phyloP scores from a whole-genome alignment of 2,113 vertebrate species.

The Ciconia stormi region DNA sequence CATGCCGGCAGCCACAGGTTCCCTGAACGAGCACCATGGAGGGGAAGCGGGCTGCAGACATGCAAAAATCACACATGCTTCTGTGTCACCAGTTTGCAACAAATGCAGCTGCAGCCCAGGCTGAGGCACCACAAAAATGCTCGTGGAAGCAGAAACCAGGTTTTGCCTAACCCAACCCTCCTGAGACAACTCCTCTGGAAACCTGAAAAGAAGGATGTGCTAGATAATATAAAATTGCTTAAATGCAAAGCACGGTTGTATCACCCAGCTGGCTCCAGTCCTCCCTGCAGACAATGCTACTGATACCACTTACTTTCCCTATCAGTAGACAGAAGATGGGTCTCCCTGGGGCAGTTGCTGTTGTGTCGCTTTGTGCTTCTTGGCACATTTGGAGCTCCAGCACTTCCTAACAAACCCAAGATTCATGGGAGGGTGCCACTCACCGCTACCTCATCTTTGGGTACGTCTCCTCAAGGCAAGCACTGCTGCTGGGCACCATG shows the following conservation, averaged over 20 bases:
- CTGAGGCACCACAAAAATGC: accelerated
- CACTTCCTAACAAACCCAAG: not conserved
- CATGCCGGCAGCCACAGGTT: accelerated
- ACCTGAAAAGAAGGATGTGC: not conserved
- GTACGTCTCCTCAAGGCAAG: accelerated
- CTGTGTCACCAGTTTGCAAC: not conserved
- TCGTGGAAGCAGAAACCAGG: not conserved
- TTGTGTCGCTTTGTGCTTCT: not conserved
- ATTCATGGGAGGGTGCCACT: not conserved
- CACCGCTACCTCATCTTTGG: not conserved
- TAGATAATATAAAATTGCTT: not conserved
- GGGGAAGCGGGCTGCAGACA: not conserved
- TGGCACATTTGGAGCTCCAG: not conserved
- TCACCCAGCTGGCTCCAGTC: not conserved
- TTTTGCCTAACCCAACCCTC: not conserved
- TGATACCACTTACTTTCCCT: not conserved
- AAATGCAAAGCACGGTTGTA: not conserved
- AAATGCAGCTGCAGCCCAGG: not conserved
- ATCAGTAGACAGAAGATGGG: not conserved
- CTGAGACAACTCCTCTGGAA: not conserved
- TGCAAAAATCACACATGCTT: not conserved
- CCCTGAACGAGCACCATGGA: accelerated
- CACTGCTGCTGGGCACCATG: not conserved
- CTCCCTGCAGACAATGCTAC: not conserved
- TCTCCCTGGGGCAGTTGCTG: not conserved